These are phyloP conservation scores for Aleiodes sp. DNA, from an alignment of 1,140 invertebrate genomes.

Conservation along the genomic window DNA sequence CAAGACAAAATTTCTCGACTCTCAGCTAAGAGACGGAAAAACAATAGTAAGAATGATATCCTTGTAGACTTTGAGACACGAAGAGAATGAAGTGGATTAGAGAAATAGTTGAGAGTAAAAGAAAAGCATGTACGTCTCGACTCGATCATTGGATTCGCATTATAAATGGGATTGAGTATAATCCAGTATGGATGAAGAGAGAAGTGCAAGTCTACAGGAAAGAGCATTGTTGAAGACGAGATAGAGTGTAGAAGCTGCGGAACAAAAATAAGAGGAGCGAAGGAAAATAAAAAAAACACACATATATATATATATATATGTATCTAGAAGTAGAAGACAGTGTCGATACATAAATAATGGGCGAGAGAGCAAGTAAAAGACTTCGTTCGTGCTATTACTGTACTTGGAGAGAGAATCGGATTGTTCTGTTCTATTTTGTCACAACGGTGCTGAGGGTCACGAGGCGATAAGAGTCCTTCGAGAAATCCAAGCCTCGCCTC, in stretches of 20 bases:
- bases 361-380: slow-evolving; percentile 35
- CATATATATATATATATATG: too few relatives aligned
- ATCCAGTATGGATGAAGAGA: slow-evolving; percentile 6
- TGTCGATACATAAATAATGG: slow-evolving; percentile 36
- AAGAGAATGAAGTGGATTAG: neutral
- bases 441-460: slow-evolving; percentile 30
- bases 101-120: neutral
- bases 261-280: neutral
- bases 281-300: slow-evolving; percentile 1
- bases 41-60: too few relatives aligned
- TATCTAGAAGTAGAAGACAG: neutral
- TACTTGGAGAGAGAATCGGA: slow-evolving; percentile 24
- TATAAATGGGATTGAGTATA: slow-evolving; percentile 2
- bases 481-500: slow-evolving; percentile 32
- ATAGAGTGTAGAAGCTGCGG: neutral
- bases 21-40: neutral
- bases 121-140: neutral
- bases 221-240: neutral
- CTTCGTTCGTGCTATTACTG: slow-evolving; percentile 26
- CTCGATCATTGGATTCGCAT: slow-evolving; percentile 13
- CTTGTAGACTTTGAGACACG: neutral
- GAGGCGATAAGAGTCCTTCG: slow-evolving; percentile 37
- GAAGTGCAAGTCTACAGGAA: neutral
- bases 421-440: slow-evolving; percentile 39
- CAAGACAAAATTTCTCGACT: too few relatives aligned